These are phyloP conservation scores for Eubucco bourcierii DNA, from an alignment of 2,113 vertebrate genomes.

Conservation along the genomic window DNA sequence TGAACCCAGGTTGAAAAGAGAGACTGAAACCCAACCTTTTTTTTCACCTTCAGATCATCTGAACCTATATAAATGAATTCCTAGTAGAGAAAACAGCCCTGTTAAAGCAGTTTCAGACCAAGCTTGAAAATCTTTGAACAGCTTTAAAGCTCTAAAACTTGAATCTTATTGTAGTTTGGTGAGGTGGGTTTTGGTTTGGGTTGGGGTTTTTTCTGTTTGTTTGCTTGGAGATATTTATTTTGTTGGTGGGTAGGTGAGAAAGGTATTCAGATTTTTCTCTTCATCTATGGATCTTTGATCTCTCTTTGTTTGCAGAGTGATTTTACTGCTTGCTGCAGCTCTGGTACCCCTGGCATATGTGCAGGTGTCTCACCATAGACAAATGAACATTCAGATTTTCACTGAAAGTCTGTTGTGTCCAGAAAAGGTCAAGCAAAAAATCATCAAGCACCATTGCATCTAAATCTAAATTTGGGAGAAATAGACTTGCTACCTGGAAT, in stretches of 20 bases:
- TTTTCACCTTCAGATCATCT: conserved; percentile 29
- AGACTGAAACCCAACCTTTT: not conserved
- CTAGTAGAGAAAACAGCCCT: not conserved
- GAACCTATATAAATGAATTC: conserved; percentile 1
- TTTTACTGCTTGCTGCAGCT: not conserved
- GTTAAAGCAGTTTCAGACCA: conserved; percentile 23
- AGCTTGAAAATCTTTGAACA: conserved; percentile 20
- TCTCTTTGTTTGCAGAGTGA: not conserved
- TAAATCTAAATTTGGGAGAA: conserved; percentile 41
- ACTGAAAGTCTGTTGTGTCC: not conserved
- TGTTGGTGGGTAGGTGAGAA: not conserved
- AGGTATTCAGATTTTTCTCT: conserved; percentile 12
- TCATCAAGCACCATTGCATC: not conserved
- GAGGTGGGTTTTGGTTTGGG: not conserved
- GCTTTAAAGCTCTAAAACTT: conserved; percentile 5
- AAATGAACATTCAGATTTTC: not conserved
- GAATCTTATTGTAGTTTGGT: not conserved
- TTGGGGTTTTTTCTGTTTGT: not conserved
- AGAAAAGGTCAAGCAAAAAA: not conserved
- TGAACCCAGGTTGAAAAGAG: conserved; percentile 13
- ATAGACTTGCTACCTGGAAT: conserved; percentile 37
- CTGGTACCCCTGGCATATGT: not conserved
- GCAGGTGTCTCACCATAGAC: not conserved
- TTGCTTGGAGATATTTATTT: conserved; percentile 23
- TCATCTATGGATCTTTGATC: not conserved